phyloP scores from a whole-genome alignment of 2,888 invertebrate genomes.

The Gymnocheta viridis region DNA sequence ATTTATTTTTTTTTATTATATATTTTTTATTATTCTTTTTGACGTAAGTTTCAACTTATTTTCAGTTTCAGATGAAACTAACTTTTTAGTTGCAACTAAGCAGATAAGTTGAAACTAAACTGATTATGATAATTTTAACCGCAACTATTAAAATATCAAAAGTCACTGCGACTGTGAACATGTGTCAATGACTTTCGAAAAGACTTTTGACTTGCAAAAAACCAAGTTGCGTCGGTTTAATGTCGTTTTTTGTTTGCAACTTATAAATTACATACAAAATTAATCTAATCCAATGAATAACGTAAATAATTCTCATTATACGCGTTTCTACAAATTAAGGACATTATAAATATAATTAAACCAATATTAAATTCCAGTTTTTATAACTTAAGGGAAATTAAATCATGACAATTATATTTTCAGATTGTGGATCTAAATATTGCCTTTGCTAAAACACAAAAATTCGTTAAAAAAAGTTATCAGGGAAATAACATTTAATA shows the following conservation, averaged over 20 bases:
- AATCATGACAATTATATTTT: not conserved
- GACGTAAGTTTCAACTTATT: too few relatives aligned
- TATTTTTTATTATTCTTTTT: too few relatives aligned
- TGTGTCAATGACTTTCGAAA: too few relatives aligned
- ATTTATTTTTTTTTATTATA: too few relatives aligned
- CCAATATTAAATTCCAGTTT: not conserved
- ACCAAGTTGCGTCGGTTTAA: not conserved
- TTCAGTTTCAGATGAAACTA: too few relatives aligned
- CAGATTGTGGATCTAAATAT: not conserved
- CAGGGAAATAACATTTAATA: not conserved
- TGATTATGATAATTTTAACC: too few relatives aligned
- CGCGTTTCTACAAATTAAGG: not conserved
- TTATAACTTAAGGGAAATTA: not conserved
- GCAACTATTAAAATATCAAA: too few relatives aligned
- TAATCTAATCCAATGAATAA: not conserved
- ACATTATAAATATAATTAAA: not conserved
- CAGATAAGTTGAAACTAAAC: too few relatives aligned
- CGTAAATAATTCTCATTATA: not conserved
- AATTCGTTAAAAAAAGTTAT: not conserved
- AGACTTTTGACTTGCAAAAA: too few relatives aligned
- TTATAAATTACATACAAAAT: not conserved
- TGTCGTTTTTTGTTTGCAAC: not conserved
- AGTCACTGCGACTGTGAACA: too few relatives aligned
- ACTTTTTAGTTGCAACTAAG: too few relatives aligned
- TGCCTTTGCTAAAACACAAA: not conserved